Evolutionary conservation across 2,113 vertebrate genomes (phyloP), one percentile per base, ranked within the genome.

Genomic region (Casuarius casuarius): DNA sequence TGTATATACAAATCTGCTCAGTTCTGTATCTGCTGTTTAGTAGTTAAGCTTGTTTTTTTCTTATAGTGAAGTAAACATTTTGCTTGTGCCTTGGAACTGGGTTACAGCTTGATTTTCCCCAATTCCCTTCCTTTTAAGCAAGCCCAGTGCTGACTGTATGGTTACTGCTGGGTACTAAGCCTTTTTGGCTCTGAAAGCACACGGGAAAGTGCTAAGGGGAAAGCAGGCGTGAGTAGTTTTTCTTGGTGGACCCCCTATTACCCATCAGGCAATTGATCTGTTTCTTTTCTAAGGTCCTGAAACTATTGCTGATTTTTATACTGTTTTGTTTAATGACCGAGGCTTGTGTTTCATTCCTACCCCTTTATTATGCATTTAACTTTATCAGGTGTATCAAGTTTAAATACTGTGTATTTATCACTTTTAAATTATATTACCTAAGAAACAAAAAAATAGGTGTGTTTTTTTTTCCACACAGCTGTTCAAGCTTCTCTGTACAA

Each of bases 391-490:
- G 97, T 98, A 98, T 95, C 97, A 96, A 97, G 97, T 98, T 96
- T 98, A 97, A 98, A 98, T 98, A 98, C 97, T 98, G 96, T 98
- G 98, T 98, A 98, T 98, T 98, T 98, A 98, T 95, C 98, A 98
- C 96, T 98, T 97, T 94, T 97, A 96, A 97, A 96, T 98, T 97
- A 97, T 95, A 96, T 97, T 97, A 97, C 89, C 87, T 90, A 95
- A 92, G 88, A 85, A 97, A 71, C 38, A 92, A 90, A 97, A 49
- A 92, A 87, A 90, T 68, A 75, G 73, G 73, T 97, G 97, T 97
- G 97, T 97, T 51, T 51, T 58, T 97, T 98, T 97, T 97, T 97
- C 95, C 97, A 98, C 79, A 95, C 73, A 92, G 84, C 94, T 96
- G 95, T 97, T 97, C 67, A 95, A 97, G 95, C 96, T 97, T 97